These are phyloP conservation scores for Chlorodrepanis virens DNA, from an alignment of 2,113 vertebrate species.

Conservation along the genomic window DNA sequence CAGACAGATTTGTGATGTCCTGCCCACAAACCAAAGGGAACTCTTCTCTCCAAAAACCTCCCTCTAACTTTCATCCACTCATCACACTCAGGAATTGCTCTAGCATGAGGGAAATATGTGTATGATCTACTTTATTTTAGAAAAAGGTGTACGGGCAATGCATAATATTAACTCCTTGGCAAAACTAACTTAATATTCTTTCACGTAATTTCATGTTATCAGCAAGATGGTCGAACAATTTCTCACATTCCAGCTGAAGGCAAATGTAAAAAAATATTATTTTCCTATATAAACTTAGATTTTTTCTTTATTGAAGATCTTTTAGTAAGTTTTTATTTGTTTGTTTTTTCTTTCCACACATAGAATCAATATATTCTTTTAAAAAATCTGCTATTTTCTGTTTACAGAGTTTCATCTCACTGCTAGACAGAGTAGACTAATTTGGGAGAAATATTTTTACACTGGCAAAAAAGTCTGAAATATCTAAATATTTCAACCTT, in stretches of 20 bases:
- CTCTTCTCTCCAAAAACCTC: not conserved
- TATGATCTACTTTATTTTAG: not conserved
- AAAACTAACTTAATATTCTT: not conserved
- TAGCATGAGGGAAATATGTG: not conserved
- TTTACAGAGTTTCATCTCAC: not conserved
- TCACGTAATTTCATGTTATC: not conserved
- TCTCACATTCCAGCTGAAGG: not conserved
- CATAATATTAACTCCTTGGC: not conserved
- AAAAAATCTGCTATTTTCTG: not conserved
- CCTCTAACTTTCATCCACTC: not conserved
- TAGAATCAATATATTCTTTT: not conserved
- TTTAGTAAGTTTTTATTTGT: not conserved
- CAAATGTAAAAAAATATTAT: not conserved
- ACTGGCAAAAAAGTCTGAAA: not conserved
- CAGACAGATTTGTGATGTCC: not conserved
- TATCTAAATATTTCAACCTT: not conserved
- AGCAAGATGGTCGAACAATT: not conserved
- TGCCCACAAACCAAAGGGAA: not conserved
- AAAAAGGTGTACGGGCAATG: not conserved
- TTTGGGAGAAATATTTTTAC: not conserved
- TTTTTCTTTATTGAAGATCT: not conserved
- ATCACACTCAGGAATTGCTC: not conserved
- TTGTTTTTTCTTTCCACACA: not conserved
- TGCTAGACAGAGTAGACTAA: not conserved
- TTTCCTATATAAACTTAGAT: accelerated